Evolutionary conservation across 23 tunicate genomes (phyloP), one percentile per base, ranked within the genome.

Genomic region (Ciona savignyi): DNA sequence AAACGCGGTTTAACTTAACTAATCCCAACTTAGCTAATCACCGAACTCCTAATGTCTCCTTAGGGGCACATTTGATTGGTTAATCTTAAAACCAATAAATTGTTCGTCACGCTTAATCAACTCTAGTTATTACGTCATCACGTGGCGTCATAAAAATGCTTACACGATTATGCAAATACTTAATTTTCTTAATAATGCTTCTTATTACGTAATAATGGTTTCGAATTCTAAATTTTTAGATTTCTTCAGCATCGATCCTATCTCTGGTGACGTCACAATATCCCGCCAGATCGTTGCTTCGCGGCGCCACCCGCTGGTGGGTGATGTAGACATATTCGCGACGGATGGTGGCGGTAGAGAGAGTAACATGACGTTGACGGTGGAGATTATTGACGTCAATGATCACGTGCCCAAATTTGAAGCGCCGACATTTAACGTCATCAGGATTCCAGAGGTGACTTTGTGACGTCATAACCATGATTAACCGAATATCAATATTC

Each of bases 271-370:
- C 63, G 84, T 87, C 70, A 80, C 86, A 4, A 48, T 79, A 0
- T 56, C 75, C 24, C 77, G 72, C 15, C 75, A 28, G 31, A 32
- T 87, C 30, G 66, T 75, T 29, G 70, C 62, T 23, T 70, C 80
- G 24, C 82, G 31, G 29, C 63, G 65, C 63, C 74, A 56, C 62
- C 82, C 78, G 62, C 49, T 34, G 82, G 78, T 48, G 0, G 42
- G 69, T 0, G 71, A 80, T 25, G 42, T 87, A 1, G 67, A 63
- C 1, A 65, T 81, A 4, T 30, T 65, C 27, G 94, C 94, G 27
- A 81, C 82, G 69, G 94, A 87, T 60, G 86, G 94, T 70, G 94
- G 94, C 70, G 94, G 94, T 75, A 48, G 34, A 21, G 70, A 70
- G 70, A 62, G 65, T 25, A 65, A 76, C 27, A 27, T 80, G 66